phyloP scores from a whole-genome alignment of 2,797 vertebrate genomes.

The Parotocinclus haroldoi region DNA sequence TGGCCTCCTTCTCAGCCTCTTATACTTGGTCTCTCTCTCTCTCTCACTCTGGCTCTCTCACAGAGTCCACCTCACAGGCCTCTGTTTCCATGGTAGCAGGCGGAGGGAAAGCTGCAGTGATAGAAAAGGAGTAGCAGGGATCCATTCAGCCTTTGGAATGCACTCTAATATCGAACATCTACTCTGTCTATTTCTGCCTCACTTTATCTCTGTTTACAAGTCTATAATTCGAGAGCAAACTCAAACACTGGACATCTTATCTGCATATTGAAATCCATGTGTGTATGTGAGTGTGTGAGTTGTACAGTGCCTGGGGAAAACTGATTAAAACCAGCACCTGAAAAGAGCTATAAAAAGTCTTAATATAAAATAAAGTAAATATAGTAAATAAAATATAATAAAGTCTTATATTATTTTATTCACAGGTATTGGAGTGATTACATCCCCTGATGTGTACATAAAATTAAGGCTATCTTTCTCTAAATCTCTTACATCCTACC shows the following conservation, averaged over 20 bases:
- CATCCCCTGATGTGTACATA: slow-evolving; percentile 21
- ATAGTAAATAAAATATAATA: too few relatives aligned
- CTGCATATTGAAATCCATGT: neutral
- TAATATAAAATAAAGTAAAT: too few relatives aligned
- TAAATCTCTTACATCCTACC: neutral
- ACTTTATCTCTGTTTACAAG: slow-evolving; percentile 19
- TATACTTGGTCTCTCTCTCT: slow-evolving; percentile 12
- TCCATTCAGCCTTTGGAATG: slow-evolving; percentile 56
- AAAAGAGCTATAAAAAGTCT: too few relatives aligned
- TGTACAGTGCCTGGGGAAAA: slow-evolving; percentile 12
- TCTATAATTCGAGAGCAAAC: too few relatives aligned
- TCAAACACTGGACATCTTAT: neutral
- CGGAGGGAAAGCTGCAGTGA: slow-evolving; percentile 57
- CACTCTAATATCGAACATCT: slow-evolving; percentile 34
- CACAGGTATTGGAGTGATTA: slow-evolving; percentile 43
- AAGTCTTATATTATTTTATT: too few relatives aligned
- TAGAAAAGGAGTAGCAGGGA: slow-evolving; percentile 52
- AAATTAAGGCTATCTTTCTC: slow-evolving; percentile 27
- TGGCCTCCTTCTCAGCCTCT: slow-evolving; percentile 14
- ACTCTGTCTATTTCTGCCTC: slow-evolving; percentile 32
- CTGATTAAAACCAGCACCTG: slow-evolving; percentile 47
- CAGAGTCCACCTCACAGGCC: slow-evolving; percentile 52
- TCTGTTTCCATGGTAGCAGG: slow-evolving; percentile 70
- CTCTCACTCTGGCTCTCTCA: slow-evolving; percentile 20
- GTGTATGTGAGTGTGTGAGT: slow-evolving; percentile 20